Percentiles rank a stretch among this genome's conserved stretches.
These are phyloP conservation scores for Cyprinella venusta DNA, from an alignment of 2,797 vertebrate genomes.

Conservation along the genomic window DNA sequence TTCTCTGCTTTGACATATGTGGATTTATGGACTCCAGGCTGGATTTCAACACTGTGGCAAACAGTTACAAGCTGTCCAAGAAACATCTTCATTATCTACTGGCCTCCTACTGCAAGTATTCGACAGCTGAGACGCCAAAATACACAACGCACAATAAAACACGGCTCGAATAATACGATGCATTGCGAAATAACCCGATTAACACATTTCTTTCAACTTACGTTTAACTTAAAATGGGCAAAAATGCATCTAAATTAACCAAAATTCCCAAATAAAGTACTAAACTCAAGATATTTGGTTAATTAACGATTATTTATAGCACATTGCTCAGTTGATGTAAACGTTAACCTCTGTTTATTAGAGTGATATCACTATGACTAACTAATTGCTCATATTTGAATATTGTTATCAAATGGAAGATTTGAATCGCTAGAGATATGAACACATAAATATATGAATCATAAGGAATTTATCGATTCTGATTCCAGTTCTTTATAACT, in stretches of 20 bases:
- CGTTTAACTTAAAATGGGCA: background rate
- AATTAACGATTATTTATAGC: background rate
- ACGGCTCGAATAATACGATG: background rate
- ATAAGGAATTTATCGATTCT: background rate
- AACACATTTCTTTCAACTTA: background rate
- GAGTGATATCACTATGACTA: background rate
- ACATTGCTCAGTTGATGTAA: background rate
- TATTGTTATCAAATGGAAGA: too few species aligned
- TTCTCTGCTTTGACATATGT: conserved; percentile 74
- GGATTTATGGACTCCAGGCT: conserved; percentile 67
- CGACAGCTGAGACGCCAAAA: conserved; percentile 18
- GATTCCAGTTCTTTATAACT: background rate
- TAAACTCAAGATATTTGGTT: background rate
- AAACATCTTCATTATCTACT: conserved; percentile 77
- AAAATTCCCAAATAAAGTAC: background rate
- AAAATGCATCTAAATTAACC: background rate
- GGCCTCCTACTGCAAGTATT: conserved; percentile 23
- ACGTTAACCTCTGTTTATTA: background rate
- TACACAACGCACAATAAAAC: background rate
- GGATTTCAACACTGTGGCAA: conserved; percentile 78
- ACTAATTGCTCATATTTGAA: too few species aligned
- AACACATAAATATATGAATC: background rate
- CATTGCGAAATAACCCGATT: background rate
- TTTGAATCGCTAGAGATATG: background rate
- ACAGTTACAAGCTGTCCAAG: conserved; percentile 79